Evolutionary conservation across 2,888 invertebrate species (phyloP).

Genomic region (Drosophila glabriapex): DNA sequence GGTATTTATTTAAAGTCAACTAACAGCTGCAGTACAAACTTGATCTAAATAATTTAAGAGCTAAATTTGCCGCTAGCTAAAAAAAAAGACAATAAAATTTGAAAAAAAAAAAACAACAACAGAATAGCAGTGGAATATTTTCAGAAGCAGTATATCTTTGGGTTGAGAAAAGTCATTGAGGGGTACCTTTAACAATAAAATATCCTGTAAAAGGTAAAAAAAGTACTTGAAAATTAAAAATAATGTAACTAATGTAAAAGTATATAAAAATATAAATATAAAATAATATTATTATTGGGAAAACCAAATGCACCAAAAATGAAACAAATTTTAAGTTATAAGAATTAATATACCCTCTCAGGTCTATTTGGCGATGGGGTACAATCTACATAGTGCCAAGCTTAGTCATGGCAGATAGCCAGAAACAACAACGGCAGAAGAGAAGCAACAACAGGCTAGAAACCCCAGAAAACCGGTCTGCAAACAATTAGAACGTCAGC

Average conservation of each 20-base stretch:
- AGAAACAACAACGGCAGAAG: constrained; percentile 30
- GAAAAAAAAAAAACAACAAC: constrained; percentile 20
- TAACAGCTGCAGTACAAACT: constrained; percentile 30
- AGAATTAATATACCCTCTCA: constrained; percentile 14
- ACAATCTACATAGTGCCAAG: constrained; percentile 49
- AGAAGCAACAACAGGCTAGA: constrained; percentile 33
- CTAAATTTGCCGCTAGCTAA: constrained; percentile 41
- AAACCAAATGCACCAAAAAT: neutral
- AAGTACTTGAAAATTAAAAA: no score
- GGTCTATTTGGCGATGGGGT: constrained; percentile 2
- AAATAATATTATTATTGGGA: neutral
- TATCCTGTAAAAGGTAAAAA: neutral
- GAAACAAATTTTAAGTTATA: neutral
- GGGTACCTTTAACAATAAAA: neutral
- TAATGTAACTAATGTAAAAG: neutral
- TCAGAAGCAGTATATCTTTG: constrained; percentile 3
- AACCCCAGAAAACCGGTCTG: constrained; percentile 52
- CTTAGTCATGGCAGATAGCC: constrained; percentile 38
- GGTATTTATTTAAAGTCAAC: constrained; percentile 64
- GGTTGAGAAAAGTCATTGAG: neutral
- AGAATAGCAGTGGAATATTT: constrained; percentile 3
- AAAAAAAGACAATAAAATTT: constrained; percentile 13
- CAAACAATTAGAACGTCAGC: constrained; percentile 77
- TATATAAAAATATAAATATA: neutral
- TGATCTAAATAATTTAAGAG: constrained; percentile 59